These are phyloP conservation scores for Sinopyrophorus schimmeli DNA, from an alignment of 2,888 invertebrate genomes.

Conservation along the genomic window DNA sequence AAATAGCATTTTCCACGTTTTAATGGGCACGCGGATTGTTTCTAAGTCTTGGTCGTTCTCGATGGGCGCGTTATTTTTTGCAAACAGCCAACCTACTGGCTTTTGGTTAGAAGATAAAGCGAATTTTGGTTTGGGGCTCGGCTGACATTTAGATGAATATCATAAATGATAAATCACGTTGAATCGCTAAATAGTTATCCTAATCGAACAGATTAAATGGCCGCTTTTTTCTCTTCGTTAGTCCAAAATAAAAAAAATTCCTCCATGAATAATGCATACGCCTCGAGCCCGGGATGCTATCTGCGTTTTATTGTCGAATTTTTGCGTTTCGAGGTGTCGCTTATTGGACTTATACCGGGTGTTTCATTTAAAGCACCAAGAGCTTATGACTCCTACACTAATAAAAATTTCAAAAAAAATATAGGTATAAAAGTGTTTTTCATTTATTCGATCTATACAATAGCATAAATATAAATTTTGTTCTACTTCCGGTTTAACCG, in stretches of 20 bases:
- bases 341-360: background rate
- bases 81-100: background rate
- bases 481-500: too few species aligned
- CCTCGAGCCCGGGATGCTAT: conserved; percentile 9
- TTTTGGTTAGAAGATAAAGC: conserved; percentile 2
- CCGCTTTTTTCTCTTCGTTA: conserved; percentile 6
- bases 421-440: too few species aligned
- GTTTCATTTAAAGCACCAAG: too few species aligned
- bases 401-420: too few species aligned
- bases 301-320: conserved; percentile 8
- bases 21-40: too few species aligned
- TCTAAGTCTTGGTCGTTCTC: background rate
- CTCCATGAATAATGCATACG: conserved; percentile 20
- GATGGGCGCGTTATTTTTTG: background rate
- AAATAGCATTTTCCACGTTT: too few species aligned
- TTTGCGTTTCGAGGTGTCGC: conserved; percentile 7
- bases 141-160: conserved; percentile 14
- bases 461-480: too few species aligned
- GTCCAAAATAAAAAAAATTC: conserved; percentile 2
- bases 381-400: too few species aligned
- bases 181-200: conserved; percentile 9
- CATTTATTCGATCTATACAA: too few species aligned
- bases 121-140: background rate
- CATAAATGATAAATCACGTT: conserved; percentile 14
- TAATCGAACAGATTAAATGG: conserved; percentile 9